Evolutionary conservation across 2,888 invertebrate species (phyloP), one percentile per base, ranked within the genome.

Genomic region (Dynastes grantii): DNA sequence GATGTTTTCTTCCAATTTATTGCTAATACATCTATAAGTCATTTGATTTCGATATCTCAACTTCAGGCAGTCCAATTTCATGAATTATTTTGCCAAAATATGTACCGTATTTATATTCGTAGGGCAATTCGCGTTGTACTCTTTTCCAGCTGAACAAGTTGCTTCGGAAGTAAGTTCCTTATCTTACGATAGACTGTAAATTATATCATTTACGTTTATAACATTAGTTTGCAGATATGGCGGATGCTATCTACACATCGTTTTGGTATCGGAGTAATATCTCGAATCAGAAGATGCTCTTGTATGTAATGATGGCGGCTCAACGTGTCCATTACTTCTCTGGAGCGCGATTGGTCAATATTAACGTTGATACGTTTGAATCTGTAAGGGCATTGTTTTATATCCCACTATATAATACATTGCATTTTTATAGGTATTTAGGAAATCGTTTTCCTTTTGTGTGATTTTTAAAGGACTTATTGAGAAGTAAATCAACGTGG

Each of bases 271-370:
- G 55, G 9, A 77, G 22, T 8, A 49, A 58, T 22, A 16, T 65
- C 45, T 32, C 16, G 11, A 45, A 55, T 27, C 79, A 77, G 76
- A 76, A 77, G 22, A 37, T 73, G 32, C 32, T 37, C 32, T 37
- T 37, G 1, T 37, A 37, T 5, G 32, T 5, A 37, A 37, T 37
- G 32, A 73, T 77, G 40, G n/a, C 6, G 49, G 49, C 76, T 27
- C 79, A 79, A 70, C 71, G 37, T 29, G 53, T 51, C 29, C 51
- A 40, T 2, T 53, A 79, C n/a, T 71, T 79, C 29, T 65, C 68
- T 9, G 76, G 53, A 5, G 76, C 63, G 9, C 77, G 79, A 11
- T 73, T 79, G 40, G 51, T 73, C 27, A 65, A 65, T 16, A 32
- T 32, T 5, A 32, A 32, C 5, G 32, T 37, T 37, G 32, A 37